These are phyloP conservation scores for Pontoporia blainvillei DNA, from an alignment of 2,113 vertebrate genomes.

Conservation along the genomic window DNA sequence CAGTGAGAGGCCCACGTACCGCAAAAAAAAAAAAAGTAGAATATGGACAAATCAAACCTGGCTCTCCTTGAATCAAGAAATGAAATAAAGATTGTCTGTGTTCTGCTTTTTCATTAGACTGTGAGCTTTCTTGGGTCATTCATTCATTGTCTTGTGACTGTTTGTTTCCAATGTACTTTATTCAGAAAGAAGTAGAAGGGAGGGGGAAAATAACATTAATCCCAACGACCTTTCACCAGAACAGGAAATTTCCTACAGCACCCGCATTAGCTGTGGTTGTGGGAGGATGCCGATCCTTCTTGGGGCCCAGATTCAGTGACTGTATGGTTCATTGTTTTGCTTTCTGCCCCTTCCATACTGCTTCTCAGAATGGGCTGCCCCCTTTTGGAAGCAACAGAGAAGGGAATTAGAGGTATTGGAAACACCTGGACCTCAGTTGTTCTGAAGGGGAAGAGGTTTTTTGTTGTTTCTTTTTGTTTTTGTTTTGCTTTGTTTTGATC, in stretches of 20 bases:
- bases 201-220: background rate
- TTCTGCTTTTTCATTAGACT: background rate
- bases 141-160: background rate
- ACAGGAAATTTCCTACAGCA: background rate
- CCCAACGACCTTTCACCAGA: background rate
- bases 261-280: background rate
- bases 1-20: no score
- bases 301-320: background rate
- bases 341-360: background rate
- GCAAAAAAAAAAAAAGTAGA: background rate
- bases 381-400: background rate
- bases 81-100: background rate
- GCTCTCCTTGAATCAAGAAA: background rate
- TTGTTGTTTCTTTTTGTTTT: background rate
- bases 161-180: background rate
- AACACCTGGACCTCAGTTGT: background rate
- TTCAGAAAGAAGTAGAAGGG: background rate
- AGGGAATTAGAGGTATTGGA: background rate
- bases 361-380: background rate
- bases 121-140: background rate
- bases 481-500: background rate
- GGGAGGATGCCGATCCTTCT: background rate
- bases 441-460: background rate
- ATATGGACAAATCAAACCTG: background rate
- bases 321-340: rapidly evolving